A percentile compares a stretch with the other conserved stretches of the same genome.
Conservation (phyloP, 2,888 invertebrate species). For the Yponomeuta sedellus region DNA sequence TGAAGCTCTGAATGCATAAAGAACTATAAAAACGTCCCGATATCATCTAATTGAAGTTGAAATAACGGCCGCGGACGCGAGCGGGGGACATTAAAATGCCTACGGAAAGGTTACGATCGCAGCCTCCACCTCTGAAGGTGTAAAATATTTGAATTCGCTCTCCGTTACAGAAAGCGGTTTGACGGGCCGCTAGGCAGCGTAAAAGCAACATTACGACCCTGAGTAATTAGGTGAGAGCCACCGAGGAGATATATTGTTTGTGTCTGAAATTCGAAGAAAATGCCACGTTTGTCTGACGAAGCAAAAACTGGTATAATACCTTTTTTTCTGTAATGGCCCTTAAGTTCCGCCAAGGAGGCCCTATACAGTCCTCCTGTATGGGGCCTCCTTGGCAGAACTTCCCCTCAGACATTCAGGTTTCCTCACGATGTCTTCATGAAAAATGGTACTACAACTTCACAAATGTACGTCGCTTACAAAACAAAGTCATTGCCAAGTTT, state of each 20-base stretch:
- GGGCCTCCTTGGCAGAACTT: too few relatives aligned
- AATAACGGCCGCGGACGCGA: conserved; percentile 46
- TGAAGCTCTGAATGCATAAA: conserved; percentile 67
- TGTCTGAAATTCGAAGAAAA: background rate
- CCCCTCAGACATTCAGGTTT: too few relatives aligned
- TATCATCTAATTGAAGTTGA: conserved; percentile 72
- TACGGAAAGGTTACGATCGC: conserved; percentile 52
- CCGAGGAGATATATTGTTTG: background rate
- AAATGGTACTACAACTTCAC: too few relatives aligned
- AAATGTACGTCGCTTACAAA: too few relatives aligned
- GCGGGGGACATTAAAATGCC: conserved; percentile 56
- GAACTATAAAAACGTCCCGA: conserved; percentile 70
- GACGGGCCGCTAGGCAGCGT: background rate
- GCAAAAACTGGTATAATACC: too few relatives aligned
- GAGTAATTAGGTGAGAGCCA: background rate
- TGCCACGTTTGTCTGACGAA: background rate
- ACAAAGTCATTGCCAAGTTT: too few relatives aligned
- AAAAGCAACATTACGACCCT: background rate
- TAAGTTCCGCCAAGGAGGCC: too few relatives aligned
- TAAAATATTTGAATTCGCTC: conserved; percentile 64
- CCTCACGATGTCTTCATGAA: too few relatives aligned
- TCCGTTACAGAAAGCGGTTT: conserved; percentile 1
- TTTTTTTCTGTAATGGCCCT: too few relatives aligned
- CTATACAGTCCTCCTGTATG: too few relatives aligned
- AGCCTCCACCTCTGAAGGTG: conserved; percentile 47